Evolutionary conservation across 2,797 vertebrate genomes (phyloP).

Genomic region (Alcedo quadribrachys): DNA sequence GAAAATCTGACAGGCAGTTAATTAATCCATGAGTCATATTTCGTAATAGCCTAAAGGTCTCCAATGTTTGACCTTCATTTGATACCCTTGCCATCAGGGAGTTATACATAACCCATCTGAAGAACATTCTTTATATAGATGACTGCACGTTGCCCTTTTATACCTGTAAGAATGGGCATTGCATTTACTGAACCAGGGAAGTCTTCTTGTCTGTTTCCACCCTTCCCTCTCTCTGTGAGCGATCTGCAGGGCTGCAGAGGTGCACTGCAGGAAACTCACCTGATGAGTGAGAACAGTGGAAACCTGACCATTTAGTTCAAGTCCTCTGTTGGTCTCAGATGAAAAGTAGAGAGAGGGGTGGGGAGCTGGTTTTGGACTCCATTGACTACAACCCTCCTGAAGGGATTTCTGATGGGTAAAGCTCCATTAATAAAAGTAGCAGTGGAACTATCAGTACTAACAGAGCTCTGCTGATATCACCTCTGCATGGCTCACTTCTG

Average conservation of each 20-base stretch:
- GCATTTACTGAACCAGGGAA: neutral
- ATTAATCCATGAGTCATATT: conserved; percentile 66
- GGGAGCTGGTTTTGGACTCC: neutral
- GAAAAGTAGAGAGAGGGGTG: neutral
- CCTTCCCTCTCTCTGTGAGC: neutral
- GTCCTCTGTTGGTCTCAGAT: neutral
- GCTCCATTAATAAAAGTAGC: neutral
- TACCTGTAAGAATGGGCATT: conserved; percentile 34
- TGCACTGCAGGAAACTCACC: neutral
- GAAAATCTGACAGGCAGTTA: conserved; percentile 68
- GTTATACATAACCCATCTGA: conserved; percentile 51
- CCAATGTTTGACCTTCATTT: conserved; percentile 67
- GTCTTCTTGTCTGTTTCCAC: neutral
- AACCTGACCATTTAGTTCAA: neutral
- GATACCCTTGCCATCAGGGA: conserved; percentile 54
- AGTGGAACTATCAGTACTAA: neutral
- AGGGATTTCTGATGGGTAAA: neutral
- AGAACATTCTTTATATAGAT: conserved; percentile 64
- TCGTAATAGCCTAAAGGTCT: conserved; percentile 66
- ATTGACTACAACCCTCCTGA: neutral
- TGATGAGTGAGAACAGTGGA: neutral
- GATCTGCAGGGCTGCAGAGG: neutral
- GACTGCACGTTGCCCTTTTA: conserved; percentile 44
- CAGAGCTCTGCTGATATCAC: neutral
- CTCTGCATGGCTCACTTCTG: neutral